Base-by-base conservation (phyloP, 2,888 invertebrate species). In the Calephelis perditalis region DNA sequence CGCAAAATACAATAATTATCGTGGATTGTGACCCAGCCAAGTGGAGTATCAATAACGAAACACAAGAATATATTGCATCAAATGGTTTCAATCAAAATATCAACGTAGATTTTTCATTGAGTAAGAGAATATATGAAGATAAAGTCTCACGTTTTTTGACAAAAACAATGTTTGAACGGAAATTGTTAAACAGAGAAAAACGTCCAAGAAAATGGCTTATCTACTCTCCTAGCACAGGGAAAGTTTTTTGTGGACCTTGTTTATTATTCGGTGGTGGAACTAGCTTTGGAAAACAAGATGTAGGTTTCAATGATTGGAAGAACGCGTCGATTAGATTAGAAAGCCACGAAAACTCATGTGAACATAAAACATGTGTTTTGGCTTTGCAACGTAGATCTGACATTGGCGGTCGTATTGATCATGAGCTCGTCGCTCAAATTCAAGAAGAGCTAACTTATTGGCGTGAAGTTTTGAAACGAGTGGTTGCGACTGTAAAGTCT, bases 81-180 rank as follows among this genome's bases (percentile, higher is more conserved):
- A 43, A 43, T 43, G 43, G 43, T 43, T 43, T 58, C 40, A 58
- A 58, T 58, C 49, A 58, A 58, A 58, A 58, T 58, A 58, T 58
- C 35, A 58, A 58, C 49, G 58, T 36, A 58, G 58, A 58, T 58
- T 58, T 58, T 47, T 58, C 49, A 49, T 47, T 58, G 49, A 47
- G 36, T 57, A 57, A 58, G 15, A 58, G 58, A 49, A 37, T 58
- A 58, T 49, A 49, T 58, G 40, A 49, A 58, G 49, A 49, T 57
- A 58, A 58, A 49, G 36, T 37, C 49, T 49, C 58, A 58, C 58
- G 58, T 58, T 58, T 58, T 58, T 49, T 58, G 58, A 58, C 49
- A 58, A 58, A 58, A 58, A 58, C 58, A 58, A 58, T 58, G 58
- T 40, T 58, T 58, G 49, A 58, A 58, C 49, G 49, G n/a, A 58